Base-by-base conservation (phyloP, 2,113 vertebrate genomes). In the Struthio camelus region DNA sequence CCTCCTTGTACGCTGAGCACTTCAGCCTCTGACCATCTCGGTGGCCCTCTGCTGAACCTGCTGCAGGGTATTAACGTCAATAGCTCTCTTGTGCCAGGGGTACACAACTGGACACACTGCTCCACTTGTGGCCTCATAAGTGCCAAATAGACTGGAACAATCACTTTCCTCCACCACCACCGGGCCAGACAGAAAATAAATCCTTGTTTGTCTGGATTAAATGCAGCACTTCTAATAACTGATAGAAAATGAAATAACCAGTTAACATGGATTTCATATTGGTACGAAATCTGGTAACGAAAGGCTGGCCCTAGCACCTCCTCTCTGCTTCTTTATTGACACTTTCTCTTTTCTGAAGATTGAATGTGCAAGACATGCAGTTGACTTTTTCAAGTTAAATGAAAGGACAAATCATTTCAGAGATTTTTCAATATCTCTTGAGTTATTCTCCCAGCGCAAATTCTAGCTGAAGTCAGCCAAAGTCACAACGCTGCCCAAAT, bases 151-250 rank as follows among this genome's bases (percentile, higher is more conserved):
- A 34, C 56, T 10, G 19, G 65, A 93, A 80, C 16, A 82, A 82
- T 7, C 19, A 30, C 38, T 71, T 87, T 56, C 22, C 51, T 72
- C 25, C 7, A 2, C 32, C 18, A 32, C 27, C 17, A 17, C 2
- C 62, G 76, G 27, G 6, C 14, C 51, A 78, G 50, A 90, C 2
- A 79, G 28, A 78, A 86, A 80, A 44, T 28, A 67, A 67, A 53
- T 76, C 20, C 8, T 58, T 83, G 53, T 95, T 92, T 82, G 17
- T 38, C 23, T 62, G 53, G 58, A 87, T 89, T 95, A 95, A 94
- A 92, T 65, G n/a, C 24, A 96, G 77, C 44, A 50, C 90, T 96
- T 94, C 25, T 70, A 85, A 67, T 42, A 90, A 73, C 11, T n/a
- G 27, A 30, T 50, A 66, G 61, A 72, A 69, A 94, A 85, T 30